Evolutionary conservation across 2,888 invertebrate genomes (phyloP).

Genomic region (Coecobrya sp.): DNA sequence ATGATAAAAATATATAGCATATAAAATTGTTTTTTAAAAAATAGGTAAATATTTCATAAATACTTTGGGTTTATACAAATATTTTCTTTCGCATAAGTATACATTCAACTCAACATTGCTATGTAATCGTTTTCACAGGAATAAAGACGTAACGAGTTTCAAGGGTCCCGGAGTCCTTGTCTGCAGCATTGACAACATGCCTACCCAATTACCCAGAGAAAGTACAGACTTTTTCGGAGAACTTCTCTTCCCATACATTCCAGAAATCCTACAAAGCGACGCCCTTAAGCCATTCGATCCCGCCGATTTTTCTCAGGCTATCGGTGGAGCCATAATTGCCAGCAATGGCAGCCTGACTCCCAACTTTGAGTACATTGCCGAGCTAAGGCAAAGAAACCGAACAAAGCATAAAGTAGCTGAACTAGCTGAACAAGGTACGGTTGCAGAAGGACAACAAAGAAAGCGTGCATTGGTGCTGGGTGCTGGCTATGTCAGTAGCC

Average conservation of each 20-base stretch:
- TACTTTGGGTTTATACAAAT: background rate
- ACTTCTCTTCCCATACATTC: constrained; percentile 95
- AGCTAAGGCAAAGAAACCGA: constrained; percentile 92
- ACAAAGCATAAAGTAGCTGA: constrained; percentile 87
- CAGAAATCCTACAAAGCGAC: constrained; percentile 95
- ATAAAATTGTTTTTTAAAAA: no score
- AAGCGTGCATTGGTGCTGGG: constrained; percentile 96
- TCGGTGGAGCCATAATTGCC: constrained; percentile 96
- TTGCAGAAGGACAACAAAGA: constrained; percentile 11
- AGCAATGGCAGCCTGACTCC: constrained; percentile 97
- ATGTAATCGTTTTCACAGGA: constrained; percentile 91
- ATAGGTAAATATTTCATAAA: background rate
- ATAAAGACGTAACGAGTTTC: constrained; percentile 98
- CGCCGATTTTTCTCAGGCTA: constrained; percentile 92
- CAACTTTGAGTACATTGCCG: constrained; percentile 97
- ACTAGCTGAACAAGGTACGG: background rate
- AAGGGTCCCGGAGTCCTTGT: constrained; percentile 99
- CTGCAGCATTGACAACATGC: constrained; percentile 99
- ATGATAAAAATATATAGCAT: no score
- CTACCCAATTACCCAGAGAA: constrained; percentile 98
- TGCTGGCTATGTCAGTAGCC: constrained; percentile 97
- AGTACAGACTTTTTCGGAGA: constrained; percentile 99
- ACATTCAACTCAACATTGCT: background rate
- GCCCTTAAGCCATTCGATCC: constrained; percentile 93
- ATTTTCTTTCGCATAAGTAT: background rate